A percentile compares a stretch with the other conserved stretches of the same genome.
Conservation (phyloP, 2,888 invertebrate species). For the Notodonta ziczac region DNA sequence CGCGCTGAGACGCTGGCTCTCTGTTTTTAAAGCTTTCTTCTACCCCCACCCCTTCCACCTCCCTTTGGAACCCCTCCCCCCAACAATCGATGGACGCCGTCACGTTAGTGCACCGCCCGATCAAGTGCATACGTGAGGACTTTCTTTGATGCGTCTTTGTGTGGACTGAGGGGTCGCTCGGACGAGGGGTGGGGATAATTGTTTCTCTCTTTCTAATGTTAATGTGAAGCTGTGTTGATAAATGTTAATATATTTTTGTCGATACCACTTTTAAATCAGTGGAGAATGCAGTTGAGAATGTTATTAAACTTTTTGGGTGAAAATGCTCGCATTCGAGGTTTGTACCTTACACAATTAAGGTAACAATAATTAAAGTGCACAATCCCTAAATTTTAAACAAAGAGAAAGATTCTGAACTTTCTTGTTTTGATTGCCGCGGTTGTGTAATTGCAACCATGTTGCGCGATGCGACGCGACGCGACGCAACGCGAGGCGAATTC, state of each 20-base stretch:
- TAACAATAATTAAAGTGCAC: no score
- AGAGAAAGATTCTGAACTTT: no score
- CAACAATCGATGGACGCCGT: conserved; percentile 79
- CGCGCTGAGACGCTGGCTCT: conserved; percentile 76
- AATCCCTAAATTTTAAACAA: no score
- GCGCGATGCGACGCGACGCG: conserved; percentile 16
- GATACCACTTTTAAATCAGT: no score
- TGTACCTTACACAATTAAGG: no score
- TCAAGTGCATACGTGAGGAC: conserved; percentile 81
- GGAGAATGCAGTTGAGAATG: no score
- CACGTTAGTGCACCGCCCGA: conserved; percentile 76
- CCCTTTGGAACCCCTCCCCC: conserved; percentile 39
- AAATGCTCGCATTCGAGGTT: no score
- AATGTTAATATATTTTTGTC: not conserved
- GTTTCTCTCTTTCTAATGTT: conserved; percentile 39
- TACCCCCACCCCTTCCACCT: conserved; percentile 32
- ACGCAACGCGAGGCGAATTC: conserved; percentile 39
- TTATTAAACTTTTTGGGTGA: no score
- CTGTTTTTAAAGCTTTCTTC: conserved; percentile 70
- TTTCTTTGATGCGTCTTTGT: conserved; percentile 78
- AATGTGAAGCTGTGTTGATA: not conserved
- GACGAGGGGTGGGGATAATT: conserved; percentile 37
- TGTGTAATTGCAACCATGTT: not conserved
- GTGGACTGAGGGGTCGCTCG: conserved; percentile 27
- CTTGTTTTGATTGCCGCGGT: no score